Evolutionary conservation across 2,888 invertebrate species (phyloP), one percentile per base, ranked within the genome.

Genomic region (Zaprionus bogoriensis): DNA sequence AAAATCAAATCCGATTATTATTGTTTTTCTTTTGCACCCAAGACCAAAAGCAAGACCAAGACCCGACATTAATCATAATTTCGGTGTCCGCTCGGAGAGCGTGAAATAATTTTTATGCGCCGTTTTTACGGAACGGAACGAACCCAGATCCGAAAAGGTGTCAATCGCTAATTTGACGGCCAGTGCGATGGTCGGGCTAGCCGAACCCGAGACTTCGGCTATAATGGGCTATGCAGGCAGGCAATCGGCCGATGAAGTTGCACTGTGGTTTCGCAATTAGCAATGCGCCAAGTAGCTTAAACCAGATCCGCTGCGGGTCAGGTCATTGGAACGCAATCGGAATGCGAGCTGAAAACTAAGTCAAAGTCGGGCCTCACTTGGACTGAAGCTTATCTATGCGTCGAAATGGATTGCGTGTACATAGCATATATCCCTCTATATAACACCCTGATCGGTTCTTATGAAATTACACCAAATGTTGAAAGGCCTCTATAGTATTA

Each of bases 41-140:
- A n/a, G 27, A 27, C 27, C 27, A 4, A 10, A 27, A 9, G 9
- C 27, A 10, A 25, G n/a, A 3, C 14, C 14, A 6, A 14, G 14
- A 14, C 22, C 41, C 67, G 70, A 75, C 84, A 86, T 82, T 82
- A 86, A 86, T 82, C 87, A 82, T 82, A 73, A 86, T 82, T 82
- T 83, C 30, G 42, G 48, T 36, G 27, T 72, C 36, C 61, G 38
- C 23, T 50, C 50, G 60, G 58, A 28, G 64, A 76, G 86, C 86
- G 83, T 80, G 86, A 80, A 85, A 82, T 76, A 73, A 68, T 79
- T 76, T 85, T 85, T 80, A 85, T 82, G 67, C 83, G 80, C 74
- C 67, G 65, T 79, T 85, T 85, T 80, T 66, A 82, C 65, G 79
- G 73, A 64, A 67, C 77, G 47, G 27, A 38, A 47, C 10, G n/a